Percentiles rank a stretch among this genome's conserved stretches.
Conservation (phyloP, 2,797 vertebrate species). For the Percopsis omiscomaycus region DNA sequence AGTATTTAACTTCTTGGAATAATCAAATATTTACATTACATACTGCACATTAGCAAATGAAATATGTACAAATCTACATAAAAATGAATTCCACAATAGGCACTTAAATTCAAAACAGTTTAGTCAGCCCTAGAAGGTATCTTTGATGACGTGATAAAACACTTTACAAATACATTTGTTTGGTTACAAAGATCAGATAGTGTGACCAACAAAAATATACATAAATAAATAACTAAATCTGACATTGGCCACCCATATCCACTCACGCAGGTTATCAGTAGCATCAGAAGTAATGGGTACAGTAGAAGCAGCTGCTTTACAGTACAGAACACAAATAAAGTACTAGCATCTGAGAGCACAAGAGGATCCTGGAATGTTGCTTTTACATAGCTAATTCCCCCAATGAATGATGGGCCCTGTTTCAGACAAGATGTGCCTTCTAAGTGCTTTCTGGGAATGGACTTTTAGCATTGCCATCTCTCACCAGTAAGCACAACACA, state of each 20-base stretch:
- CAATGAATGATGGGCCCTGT: conserved; percentile 11
- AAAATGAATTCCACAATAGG: conserved; percentile 58
- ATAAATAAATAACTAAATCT: conserved; percentile 45
- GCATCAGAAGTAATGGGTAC: conserved; percentile 26
- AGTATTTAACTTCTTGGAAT: conserved; percentile 33
- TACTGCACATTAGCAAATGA: conserved; percentile 59
- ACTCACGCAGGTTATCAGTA: background rate
- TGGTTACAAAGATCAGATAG: conserved; percentile 11
- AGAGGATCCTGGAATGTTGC: conserved; percentile 14
- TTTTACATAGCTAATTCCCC: conserved; percentile 8
- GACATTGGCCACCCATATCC: conserved; percentile 15
- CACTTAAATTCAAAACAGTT: conserved; percentile 75
- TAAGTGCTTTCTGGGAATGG: conserved; percentile 19
- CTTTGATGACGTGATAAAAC: conserved; percentile 37
- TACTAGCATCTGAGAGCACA: background rate
- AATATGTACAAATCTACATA: conserved; percentile 68
- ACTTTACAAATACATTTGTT: conserved; percentile 6
- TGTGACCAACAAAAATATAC: conserved; percentile 30
- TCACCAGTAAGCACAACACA: background rate
- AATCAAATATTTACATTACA: conserved; percentile 11
- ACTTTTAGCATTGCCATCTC: background rate
- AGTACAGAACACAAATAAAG: background rate
- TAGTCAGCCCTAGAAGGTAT: conserved; percentile 54
- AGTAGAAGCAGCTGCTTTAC: conserved; percentile 54
- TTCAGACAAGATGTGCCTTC: conserved; percentile 1